Evolutionary conservation across 2,113 vertebrate genomes (phyloP), one percentile per base, ranked within the genome.

Genomic region (Seriola rivoliana): DNA sequence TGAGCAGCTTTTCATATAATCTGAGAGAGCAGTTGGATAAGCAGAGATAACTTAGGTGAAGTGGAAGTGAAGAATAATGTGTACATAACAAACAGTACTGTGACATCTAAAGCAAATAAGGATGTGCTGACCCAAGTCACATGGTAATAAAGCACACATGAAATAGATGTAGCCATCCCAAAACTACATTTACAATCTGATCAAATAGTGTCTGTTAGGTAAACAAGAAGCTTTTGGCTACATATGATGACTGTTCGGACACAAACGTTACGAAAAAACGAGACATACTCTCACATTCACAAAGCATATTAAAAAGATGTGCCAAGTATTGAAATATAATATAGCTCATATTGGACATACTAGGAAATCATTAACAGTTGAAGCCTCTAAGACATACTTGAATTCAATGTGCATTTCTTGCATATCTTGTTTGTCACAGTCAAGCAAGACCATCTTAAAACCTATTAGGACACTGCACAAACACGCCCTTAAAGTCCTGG

Each of bases 1-100:
- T 97, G 85, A 96, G 85, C 85, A 99, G 95, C 90, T 96, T 97
- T 1, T 97, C 95, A 84, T 97, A 99, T 0, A 97, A 95, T 88
- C 98, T 99, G 92, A 71, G 95, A 73, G 72, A 8, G 74, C 82
- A 89, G 34, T 66, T 70, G 54, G 13, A 80, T 0, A 55, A 83
- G 52, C 57, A 74, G 32, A 68, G 13, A 29, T 44, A 8, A 12
- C 1, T 12, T 14, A 12, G 54, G 19, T 0, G 0, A 66, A 34
- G 52, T 16, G 14, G 6, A 48, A 66, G 2, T 71, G 17, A 17
- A 76, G 74, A 42, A 40, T 10, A 2, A 58, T 66, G 57, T 74
- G 59, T 58, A 50, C 52, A 72, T 38, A 72, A 78, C 38, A 74
- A 82, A 73, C 54, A 77, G 38, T 2, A 12, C 1, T 29, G 23